Evolutionary conservation across 2,888 invertebrate genomes (phyloP).

Genomic region (Drosophila longiperda): DNA sequence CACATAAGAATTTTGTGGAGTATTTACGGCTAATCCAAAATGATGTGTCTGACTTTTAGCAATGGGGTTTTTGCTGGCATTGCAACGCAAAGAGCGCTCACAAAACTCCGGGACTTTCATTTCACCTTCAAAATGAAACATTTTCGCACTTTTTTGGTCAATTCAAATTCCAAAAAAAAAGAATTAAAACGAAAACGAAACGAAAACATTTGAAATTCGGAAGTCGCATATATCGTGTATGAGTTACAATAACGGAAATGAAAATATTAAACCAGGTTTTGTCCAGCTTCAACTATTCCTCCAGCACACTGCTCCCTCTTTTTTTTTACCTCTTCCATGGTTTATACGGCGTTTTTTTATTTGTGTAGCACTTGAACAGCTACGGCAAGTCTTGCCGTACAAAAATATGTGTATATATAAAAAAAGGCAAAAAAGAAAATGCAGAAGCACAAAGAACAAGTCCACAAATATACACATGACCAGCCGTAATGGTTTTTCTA

Average conservation of each 20-base stretch:
- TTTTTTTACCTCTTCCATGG: not conserved
- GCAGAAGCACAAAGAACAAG: constrained; percentile 32
- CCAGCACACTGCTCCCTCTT: too few relatives aligned
- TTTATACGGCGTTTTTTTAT: constrained; percentile 14
- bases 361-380: constrained; percentile 41
- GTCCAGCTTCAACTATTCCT: too few relatives aligned
- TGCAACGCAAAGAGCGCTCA: constrained; percentile 66
- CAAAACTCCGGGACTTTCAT: constrained; percentile 57
- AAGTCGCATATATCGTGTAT: constrained; percentile 75
- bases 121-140: constrained; percentile 68
- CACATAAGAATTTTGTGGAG: constrained; percentile 46
- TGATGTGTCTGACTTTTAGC: constrained; percentile 73
- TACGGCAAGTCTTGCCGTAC: constrained; percentile 2
- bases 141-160: constrained; percentile 43
- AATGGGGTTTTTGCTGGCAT: constrained; percentile 30
- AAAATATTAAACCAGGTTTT: constrained; percentile 69
- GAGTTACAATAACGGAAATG: constrained; percentile 74
- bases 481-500: constrained; percentile 22
- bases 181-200: not conserved
- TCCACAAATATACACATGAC: constrained; percentile 33
- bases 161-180: constrained; percentile 32
- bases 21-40: constrained; percentile 72
- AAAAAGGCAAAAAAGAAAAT: not conserved
- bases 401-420: not conserved
- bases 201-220: constrained; percentile 33